Percentiles rank a stretch among this genome's conserved stretches.
Conservation (phyloP, 2,113 vertebrate genomes). For the Alligator sinensis region DNA sequence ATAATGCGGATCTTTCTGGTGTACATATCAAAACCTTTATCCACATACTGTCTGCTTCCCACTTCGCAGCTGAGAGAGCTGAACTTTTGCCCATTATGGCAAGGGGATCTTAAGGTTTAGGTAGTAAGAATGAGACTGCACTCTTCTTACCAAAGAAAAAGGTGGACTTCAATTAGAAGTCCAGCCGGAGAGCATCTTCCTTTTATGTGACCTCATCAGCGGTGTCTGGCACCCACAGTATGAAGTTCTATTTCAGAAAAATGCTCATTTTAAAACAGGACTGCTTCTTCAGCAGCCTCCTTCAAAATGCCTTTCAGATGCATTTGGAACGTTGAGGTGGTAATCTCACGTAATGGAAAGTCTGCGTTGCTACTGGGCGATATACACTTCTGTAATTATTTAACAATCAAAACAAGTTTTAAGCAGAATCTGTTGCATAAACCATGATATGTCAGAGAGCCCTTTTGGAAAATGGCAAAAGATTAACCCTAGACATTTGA, state of each 20-base stretch:
- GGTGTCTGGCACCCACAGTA: conserved; percentile 11
- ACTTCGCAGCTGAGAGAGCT: background rate
- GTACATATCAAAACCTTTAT: too few relatives aligned
- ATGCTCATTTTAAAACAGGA: background rate
- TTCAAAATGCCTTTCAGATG: conserved; percentile 57
- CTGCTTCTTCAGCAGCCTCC: conserved; percentile 57
- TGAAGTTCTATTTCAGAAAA: conserved; percentile 10
- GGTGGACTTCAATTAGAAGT: background rate
- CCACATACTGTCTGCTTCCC: background rate
- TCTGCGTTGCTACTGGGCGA: conserved; percentile 46
- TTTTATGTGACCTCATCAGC: background rate
- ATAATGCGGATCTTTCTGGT: too few relatives aligned
- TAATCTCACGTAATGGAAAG: conserved; percentile 42
- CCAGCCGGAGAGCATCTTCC: too few relatives aligned
- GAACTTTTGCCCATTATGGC: background rate
- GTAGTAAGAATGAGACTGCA: too few relatives aligned
- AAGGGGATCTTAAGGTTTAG: background rate
- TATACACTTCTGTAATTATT: conserved; percentile 27
- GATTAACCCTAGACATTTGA: conserved; percentile 11
- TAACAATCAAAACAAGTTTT: conserved; percentile 21
- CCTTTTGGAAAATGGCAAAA: background rate
- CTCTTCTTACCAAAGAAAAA: too few relatives aligned
- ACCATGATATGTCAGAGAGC: conserved; percentile 6
- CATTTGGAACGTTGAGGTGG: conserved; percentile 48
- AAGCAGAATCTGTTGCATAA: conserved; percentile 54